Percentiles rank a stretch among this genome's conserved stretches.
These are phyloP conservation scores for rat (Rattus norvegicus) DNA, from an alignment of 2,113 vertebrate genomes.

Conservation along the genomic window DNA sequence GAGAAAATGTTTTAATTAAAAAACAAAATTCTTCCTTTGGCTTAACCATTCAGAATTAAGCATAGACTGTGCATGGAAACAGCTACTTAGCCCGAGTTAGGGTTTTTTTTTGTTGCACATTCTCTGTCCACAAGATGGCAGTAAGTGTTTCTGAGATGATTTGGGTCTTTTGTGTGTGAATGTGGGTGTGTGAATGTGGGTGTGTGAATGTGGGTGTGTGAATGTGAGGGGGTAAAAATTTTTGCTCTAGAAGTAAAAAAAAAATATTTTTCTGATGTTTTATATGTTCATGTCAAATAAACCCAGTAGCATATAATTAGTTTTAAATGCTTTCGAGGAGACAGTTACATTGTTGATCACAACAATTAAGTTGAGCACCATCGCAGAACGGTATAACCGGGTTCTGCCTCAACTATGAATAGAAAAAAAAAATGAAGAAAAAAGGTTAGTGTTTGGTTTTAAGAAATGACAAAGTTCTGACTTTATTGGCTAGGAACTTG, in stretches of 20 bases:
- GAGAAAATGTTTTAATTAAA: constrained; percentile 76
- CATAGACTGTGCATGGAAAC: constrained; percentile 3
- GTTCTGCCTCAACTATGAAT: neutral
- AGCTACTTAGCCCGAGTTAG: neutral
- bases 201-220: constrained; percentile 55
- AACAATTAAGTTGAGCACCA: constrained; percentile 13
- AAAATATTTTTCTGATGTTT: constrained; percentile 53
- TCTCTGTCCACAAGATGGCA: constrained; percentile 85
- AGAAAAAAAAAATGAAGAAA: neutral
- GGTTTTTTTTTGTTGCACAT: neutral
- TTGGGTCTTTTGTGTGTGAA: constrained; percentile 67
- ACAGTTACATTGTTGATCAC: constrained; percentile 1
- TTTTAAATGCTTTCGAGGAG: constrained; percentile 56
- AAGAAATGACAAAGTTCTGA: neutral
- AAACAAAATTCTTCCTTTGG: constrained; percentile 76
- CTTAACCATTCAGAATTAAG: constrained; percentile 65
- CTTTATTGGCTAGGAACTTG: neutral
- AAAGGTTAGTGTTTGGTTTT: constrained; percentile 37
- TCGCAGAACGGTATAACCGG: constrained; percentile 34
- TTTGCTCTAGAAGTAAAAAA: constrained; percentile 38
- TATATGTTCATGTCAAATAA: constrained; percentile 59
- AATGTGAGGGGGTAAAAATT: neutral
- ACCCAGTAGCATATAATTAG: constrained; percentile 48
- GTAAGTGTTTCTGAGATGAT: constrained; percentile 72
- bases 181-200: neutral